These are phyloP conservation scores for Anabacerthia variegaticeps DNA, from an alignment of 2,797 vertebrate species.

Conservation along the genomic window DNA sequence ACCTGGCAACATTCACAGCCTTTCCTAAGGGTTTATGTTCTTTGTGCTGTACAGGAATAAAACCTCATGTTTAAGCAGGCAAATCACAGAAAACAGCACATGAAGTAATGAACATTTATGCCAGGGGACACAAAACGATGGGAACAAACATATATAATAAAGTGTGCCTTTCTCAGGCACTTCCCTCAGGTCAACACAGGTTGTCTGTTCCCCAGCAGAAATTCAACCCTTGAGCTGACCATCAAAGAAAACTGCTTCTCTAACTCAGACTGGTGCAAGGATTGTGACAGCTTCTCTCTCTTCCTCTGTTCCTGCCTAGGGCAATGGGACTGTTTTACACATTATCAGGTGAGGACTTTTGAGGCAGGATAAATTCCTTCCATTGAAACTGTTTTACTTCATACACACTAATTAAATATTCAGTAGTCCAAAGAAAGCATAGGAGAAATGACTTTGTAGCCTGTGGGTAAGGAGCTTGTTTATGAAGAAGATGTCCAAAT, in stretches of 20 bases:
- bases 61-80: neutral
- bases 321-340: neutral
- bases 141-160: neutral
- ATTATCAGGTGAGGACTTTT: neutral
- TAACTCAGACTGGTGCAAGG: neutral
- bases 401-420: neutral
- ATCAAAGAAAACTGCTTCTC: neutral
- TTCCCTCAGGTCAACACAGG: neutral
- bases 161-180: neutral
- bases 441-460: neutral
- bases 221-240: neutral
- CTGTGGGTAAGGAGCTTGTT: neutral
- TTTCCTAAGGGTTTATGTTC: neutral
- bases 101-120: neutral
- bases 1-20: neutral
- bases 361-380: neutral
- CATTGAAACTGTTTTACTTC: neutral
- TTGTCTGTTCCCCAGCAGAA: neutral
- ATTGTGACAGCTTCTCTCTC: neutral
- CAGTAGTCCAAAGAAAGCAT: neutral
- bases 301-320: neutral
- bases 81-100: neutral
- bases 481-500: neutral
- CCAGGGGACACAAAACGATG: neutral
- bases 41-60: neutral